Base-by-base conservation (phyloP, 2,888 invertebrate species). In the Lycocerus yunnanus region DNA sequence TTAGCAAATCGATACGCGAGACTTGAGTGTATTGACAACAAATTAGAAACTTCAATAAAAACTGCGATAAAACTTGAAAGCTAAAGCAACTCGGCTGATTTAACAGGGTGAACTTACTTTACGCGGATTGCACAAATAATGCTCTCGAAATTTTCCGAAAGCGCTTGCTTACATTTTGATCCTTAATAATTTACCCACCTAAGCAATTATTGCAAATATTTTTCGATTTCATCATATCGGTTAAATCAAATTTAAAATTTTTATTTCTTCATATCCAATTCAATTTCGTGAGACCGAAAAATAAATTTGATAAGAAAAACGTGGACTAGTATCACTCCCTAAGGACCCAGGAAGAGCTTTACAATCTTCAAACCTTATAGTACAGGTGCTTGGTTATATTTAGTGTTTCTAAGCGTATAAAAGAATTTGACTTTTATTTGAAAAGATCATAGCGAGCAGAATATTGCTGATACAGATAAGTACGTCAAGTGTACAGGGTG, bases 1-100 rank as follows among this genome's bases (percentile, higher is more conserved):
- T 43, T 43, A 43, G 43, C 43, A n/a, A 43, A 5, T 43, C 43
- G 43, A 43, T 43, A 43, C 43, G n/a, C 43, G 6, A 43, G 43
- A n/a, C 43, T 43, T n/a, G n/a, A 43, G 58, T 69, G 60, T 69
- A 69, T 73, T 61, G 66, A 66, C 18, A 24, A 66, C 27, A 65
- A 73, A 60, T 69, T 69, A 69, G 66, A 65, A 73, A 73, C 63
- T 73, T 69, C 66, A 66, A 69, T 69, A 69, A 69, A n/a, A 73
- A 73, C 73, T 73, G 66, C 60, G 69, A 71, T 71, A 71, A 71
- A 71, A 71, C 71, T 71, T 43, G 43, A 43, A n/a, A 43, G 43
- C 43, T 5, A 43, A 43, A 43, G 43, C 43, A n/a, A 43, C 43
- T 43, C 6, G 43, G 43, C n/a, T 4, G 43, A 43, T 43, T 8